Percentiles rank a stretch among this genome's conserved stretches.
Evolutionary conservation across 2,797 vertebrate genomes (phyloP).

Genomic region (Dendrocincla fuliginosa): DNA sequence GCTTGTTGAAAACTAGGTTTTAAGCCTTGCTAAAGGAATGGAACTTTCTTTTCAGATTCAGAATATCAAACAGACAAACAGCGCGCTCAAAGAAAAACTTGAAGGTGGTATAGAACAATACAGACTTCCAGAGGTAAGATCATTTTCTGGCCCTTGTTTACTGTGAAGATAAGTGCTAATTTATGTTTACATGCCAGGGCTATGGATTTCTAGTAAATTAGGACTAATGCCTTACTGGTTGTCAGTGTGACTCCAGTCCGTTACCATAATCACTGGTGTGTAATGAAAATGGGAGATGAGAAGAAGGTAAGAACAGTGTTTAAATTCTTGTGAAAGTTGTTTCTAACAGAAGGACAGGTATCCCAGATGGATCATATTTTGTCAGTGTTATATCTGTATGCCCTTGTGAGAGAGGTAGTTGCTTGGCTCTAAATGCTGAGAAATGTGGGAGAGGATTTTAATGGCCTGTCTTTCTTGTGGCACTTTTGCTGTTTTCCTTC

Average conservation of each 20-base stretch:
- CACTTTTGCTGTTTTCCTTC: neutral
- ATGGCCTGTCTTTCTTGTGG: neutral
- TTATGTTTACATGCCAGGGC: neutral
- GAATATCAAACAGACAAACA: conserved; percentile 91
- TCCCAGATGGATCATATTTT: neutral
- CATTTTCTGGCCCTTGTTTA: neutral
- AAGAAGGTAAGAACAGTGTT: neutral
- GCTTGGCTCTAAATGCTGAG: neutral
- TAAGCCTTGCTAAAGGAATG: neutral
- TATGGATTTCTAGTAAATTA: neutral
- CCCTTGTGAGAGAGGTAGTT: neutral
- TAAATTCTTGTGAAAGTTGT: neutral
- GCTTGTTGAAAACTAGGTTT: neutral
- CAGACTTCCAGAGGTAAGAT: conserved; percentile 86
- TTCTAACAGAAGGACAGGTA: neutral
- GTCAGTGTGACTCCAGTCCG: neutral
- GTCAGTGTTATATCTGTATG: neutral
- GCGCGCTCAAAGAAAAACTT: conserved; percentile 88
- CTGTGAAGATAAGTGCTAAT: neutral
- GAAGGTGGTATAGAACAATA: conserved; percentile 86
- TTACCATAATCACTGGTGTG: neutral
- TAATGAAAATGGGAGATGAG: neutral
- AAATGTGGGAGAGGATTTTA: neutral
- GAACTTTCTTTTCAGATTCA: conserved; percentile 84
- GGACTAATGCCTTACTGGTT: neutral